Conservation (phyloP, 2,797 vertebrate species). For the Melanotaenia pygmaea region DNA sequence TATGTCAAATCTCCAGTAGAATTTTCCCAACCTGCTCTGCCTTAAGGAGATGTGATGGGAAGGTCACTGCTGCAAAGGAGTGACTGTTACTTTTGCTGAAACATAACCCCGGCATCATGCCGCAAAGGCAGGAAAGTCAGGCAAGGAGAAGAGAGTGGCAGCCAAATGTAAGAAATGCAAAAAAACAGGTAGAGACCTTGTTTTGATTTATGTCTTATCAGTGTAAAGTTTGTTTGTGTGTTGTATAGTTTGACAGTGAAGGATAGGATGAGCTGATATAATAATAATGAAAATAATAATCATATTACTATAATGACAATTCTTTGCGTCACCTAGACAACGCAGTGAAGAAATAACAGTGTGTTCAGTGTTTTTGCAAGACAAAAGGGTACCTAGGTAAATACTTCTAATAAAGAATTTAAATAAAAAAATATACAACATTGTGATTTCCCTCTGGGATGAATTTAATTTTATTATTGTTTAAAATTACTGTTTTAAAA, state of each 20-base stretch:
- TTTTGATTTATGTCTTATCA: conserved; percentile 2
- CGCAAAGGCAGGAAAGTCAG: conserved; percentile 33
- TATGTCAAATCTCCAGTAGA: conserved; percentile 60
- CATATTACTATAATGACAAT: too few species aligned
- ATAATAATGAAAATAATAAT: too few species aligned
- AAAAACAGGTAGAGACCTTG: conserved; percentile 18
- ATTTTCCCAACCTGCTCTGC: conserved; percentile 55
- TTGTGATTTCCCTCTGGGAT: too few species aligned
- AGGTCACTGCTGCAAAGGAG: conserved; percentile 60
- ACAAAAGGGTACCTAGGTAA: too few species aligned
- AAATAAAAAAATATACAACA: too few species aligned
- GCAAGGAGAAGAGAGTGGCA: conserved; percentile 23
- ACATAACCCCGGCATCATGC: conserved; percentile 18
- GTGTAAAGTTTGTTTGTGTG: conserved; percentile 3
- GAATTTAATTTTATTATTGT: background rate
- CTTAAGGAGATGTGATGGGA: conserved; percentile 46
- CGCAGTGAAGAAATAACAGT: too few species aligned
- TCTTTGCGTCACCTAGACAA: too few species aligned
- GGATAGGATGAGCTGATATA: background rate
- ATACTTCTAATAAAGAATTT: too few species aligned
- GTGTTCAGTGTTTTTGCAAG: too few species aligned
- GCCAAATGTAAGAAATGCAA: conserved; percentile 37
- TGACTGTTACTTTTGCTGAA: conserved; percentile 50
- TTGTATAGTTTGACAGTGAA: conserved; percentile 6
- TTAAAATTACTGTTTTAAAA: background rate